Evolutionary conservation across 1,140 invertebrate genomes (phyloP).

Genomic region (Aphelenchoides avenae): DNA sequence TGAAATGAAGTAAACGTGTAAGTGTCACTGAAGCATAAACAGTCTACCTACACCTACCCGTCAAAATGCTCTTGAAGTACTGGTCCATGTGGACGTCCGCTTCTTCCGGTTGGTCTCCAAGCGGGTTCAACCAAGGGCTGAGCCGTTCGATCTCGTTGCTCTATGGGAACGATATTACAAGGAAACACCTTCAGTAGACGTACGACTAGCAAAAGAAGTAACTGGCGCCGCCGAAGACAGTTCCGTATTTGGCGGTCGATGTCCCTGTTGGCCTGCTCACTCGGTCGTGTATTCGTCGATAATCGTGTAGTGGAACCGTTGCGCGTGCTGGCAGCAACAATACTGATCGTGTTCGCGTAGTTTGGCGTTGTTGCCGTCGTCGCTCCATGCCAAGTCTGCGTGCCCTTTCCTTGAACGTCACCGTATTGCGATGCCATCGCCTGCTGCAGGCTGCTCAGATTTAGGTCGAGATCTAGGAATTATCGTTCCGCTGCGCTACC

Average conservation of each 20-base stretch:
- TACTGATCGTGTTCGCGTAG: conserved; percentile 82
- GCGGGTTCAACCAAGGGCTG: conserved; percentile 89
- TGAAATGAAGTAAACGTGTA: too few species aligned
- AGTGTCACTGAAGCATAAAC: too few species aligned
- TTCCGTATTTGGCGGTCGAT: conserved; percentile 68
- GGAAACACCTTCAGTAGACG: conserved; percentile 29
- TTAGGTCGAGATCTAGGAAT: conserved; percentile 27
- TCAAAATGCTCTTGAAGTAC: conserved; percentile 78
- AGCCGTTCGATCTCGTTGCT: conserved; percentile 89
- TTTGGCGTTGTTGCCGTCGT: conserved; percentile 10
- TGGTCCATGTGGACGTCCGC: conserved; percentile 67
- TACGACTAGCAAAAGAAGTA: conserved; percentile 81
- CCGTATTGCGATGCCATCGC: conserved; percentile 20
- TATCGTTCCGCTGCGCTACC: background rate
- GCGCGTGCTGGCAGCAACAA: conserved; percentile 70
- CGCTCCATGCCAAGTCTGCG: conserved; percentile 35
- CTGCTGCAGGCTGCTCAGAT: conserved; percentile 25
- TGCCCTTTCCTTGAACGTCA: conserved; percentile 1
- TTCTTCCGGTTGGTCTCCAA: conserved; percentile 60
- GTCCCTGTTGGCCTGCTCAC: conserved; percentile 62
- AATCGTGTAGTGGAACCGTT: conserved; percentile 27
- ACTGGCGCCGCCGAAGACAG: conserved; percentile 86
- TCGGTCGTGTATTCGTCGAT: conserved; percentile 3
- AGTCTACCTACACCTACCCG: too few species aligned
- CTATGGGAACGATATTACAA: conserved; percentile 60